Base-by-base conservation (phyloP, 2,113 vertebrate genomes). In the Prionailurus viverrinus region DNA sequence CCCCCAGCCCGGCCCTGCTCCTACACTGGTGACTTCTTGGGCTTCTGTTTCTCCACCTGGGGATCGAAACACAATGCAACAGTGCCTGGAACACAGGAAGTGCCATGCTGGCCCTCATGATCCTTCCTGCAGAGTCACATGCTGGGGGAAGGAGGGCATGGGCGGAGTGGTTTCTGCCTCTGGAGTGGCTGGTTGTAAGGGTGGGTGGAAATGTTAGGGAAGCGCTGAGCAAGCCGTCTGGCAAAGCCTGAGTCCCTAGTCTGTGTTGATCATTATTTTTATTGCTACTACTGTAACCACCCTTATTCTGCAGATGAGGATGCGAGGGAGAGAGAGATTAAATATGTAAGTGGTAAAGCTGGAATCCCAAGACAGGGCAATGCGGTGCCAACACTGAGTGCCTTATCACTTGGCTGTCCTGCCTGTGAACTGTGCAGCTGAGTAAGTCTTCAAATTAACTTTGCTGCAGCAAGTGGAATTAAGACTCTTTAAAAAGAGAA, bases 141-240 rank as follows among this genome's bases (percentile, higher is more conserved):
- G 23, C 33, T 9, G 9, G 45, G 45, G 45, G 45, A 9, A 45
- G 45, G 45, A 9, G 45, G 8, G 45, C 45, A 45, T 45, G 51
- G 53, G 5, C 19, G 7, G 6, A 18, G 81, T 19, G 21, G 87
- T 4, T 18, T 1, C 66, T 7, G 6, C 33, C 73, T 29, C 45
- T 2, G 5, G 33, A 41, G 10, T 51, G 1, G 23, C 58, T 9
- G 58, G 21, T 15, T 3, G 7, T 5, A 25, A 23, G 3, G 0
- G 11, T 1, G 2, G 3, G 8, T 51, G 33, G 36, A 25, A 18
- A 39, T 0, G 11, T 0, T 4, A 61, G 71, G 1, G 21, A 18
- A 55, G 66, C 0, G 0, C 48, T 33, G 1, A 61, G 86, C 16
- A 7, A 6, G 0, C 1, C 0, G 0, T 18, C 45, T 19, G 68